Conservation (phyloP, 2,888 invertebrate genomes). For the Alentia gelatinosa region DNA sequence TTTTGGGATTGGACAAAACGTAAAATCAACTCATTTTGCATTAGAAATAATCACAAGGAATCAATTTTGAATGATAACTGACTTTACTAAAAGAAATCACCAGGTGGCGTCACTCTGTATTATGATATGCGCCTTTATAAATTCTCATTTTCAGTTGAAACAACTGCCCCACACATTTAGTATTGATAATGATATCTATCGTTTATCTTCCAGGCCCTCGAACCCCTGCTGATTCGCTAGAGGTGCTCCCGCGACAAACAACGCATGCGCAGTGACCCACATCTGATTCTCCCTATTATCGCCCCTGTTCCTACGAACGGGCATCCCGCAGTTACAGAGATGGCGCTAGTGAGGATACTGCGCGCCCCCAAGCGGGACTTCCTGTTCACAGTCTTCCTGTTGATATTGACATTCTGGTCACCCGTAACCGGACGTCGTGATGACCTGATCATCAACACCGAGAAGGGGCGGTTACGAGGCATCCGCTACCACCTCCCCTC, state of each 20-base stretch:
- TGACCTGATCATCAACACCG: conserved; percentile 63
- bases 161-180: too few relatives aligned
- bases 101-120: too few relatives aligned
- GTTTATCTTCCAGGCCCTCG: not conserved
- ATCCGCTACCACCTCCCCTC: conserved; percentile 60
- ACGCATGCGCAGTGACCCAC: not conserved
- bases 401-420: conserved; percentile 20
- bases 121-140: too few relatives aligned
- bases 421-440: conserved; percentile 46
- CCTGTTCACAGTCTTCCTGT: not conserved
- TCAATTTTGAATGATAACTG: too few relatives aligned
- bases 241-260: not conserved
- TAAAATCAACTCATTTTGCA: too few relatives aligned
- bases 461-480: conserved; percentile 62
- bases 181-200: too few relatives aligned
- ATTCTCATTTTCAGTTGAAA: too few relatives aligned
- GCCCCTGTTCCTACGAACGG: not conserved
- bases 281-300: not conserved
- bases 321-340: not conserved
- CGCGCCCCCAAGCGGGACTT: not conserved
- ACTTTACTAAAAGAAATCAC: too few relatives aligned
- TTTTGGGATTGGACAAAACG: too few relatives aligned
- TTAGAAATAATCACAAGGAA: too few relatives aligned
- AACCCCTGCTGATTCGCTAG: not conserved
- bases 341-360: not conserved